Evolutionary conservation across 2,888 invertebrate genomes (phyloP), one percentile per base, ranked within the genome.

Genomic region (Tenthredo notha): DNA sequence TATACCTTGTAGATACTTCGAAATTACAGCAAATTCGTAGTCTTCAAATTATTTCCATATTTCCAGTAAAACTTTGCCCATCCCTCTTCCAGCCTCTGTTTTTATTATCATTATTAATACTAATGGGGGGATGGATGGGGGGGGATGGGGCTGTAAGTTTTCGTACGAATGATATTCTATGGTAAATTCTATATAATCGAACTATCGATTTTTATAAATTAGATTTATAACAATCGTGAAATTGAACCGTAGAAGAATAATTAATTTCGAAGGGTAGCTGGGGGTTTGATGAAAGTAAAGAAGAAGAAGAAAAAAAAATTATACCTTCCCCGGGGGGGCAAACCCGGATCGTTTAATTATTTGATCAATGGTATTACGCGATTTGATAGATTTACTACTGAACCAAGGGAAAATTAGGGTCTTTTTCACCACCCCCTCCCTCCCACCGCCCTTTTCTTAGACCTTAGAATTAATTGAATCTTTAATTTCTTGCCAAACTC

Each of bases 291-390:
- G 33, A 33, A 33, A 67, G 18, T 67, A 7, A 33, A 18, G 10
- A 67, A 67, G 33, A 33, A 33, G 33, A 33, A 33, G 29, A 10
- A 33, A 4, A 29, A 15, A 33, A 67, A 33, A 67, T 33, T 4
- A 15, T 67, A 33, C 15, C 12, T 12, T 67, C 15, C n/a, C n/a
- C n/a, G n/a, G n/a, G n/a, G 2, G 33, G 18, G 67, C 18, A 67
- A 67, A 67, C 67, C 18, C 29, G 21, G 18, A 61, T 2, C 15
- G 67, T 33, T 33, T 67, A 33, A 67, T 67, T 18, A 33, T 33
- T 67, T 67, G 67, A 74, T 74, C 43, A 43, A 74, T 43, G 72
- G 72, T 43, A 43, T 43, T 67, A 67, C 29, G 67, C 67, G 33
- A 67, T 33, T 74, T 74, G 40, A 74, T 15, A 74, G 40, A 43